Conservation (phyloP, 2,888 invertebrate species). For the Polymixis lichenea region DNA sequence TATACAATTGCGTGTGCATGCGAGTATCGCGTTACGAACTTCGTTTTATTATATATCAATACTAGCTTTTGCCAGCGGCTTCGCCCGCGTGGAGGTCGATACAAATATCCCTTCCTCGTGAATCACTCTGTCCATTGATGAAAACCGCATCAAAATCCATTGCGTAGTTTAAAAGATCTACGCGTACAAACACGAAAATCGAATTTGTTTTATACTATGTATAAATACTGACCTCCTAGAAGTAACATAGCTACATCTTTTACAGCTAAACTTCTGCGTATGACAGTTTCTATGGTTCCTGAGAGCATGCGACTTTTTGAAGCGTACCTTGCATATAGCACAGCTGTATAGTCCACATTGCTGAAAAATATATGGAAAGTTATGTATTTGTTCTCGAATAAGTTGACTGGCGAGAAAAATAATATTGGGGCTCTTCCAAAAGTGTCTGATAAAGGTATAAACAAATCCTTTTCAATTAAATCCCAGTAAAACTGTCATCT, state of each 20-base stretch:
- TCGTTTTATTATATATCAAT: no score
- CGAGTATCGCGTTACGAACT: no score
- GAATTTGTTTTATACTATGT: no score
- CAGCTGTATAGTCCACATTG: constrained; percentile 83
- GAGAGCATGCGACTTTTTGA: constrained; percentile 80
- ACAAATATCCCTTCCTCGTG: no score
- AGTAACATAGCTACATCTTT: constrained; percentile 82
- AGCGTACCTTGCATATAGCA: constrained; percentile 82
- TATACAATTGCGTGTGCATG: no score
- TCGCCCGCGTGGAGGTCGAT: no score
- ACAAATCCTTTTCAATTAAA: background rate
- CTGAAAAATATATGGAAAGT: constrained; percentile 66
- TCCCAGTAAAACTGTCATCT: background rate
- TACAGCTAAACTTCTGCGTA: constrained; percentile 84
- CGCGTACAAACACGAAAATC: no score
- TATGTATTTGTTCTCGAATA: background rate
- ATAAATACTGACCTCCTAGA: constrained; percentile 75
- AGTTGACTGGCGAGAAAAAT: no score
- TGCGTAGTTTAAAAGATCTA: no score
- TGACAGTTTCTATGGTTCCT: constrained; percentile 84
- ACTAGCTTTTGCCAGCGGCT: no score
- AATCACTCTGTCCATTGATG: no score
- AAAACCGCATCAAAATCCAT: no score
- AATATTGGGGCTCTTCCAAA: background rate
- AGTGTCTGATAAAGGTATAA: background rate